Base-by-base conservation (phyloP, 2,113 vertebrate species). In the Delphinapterus leucas region DNA sequence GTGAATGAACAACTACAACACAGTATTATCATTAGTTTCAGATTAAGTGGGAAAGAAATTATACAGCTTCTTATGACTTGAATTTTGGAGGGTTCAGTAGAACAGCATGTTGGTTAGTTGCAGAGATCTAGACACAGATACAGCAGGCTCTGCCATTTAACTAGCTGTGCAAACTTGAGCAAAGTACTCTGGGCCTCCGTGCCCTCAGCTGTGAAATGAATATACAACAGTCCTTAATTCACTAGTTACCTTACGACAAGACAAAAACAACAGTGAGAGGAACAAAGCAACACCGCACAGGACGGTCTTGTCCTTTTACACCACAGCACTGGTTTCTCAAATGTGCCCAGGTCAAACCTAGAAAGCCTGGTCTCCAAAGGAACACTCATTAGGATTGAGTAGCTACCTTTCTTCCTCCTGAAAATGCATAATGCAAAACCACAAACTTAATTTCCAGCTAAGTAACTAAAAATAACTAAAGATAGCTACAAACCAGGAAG, bases 401-500 rank as follows among this genome's bases (percentile, higher is more conserved):
- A 2, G 28, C 26, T 41, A 60, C 8, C 53, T 36, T 41, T 92
- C 70, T 89, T 92, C 65, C 44, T 63, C 44, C 60, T 28, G 14
- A 80, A 96, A 68, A 85, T 58, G 20, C 44, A 31, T 25, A 90
- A 94, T 33, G 17, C 44, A 49, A 92, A 90, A 53, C 20, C 18
- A 55, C 21, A 74, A 44, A 70, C 33, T 26, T 26, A 96, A 63
- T 80, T 80, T 70, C 47, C 41, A 65, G 41, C 12, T 49, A 81
- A 90, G 44, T 53, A 95, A 65, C 41, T 61, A 81, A 95, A 71
- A 92, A 80, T 49, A 92, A 85, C 41, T 61, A 92, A 95, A 67
- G 91, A 87, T 58, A 90, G 85, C 25, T 58, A 65, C 28, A 84
- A 95, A 44, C 58, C n/a, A 83, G 47, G 31, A 91, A 74, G 28